phyloP scores from a whole-genome alignment of 2,113 vertebrate species.

The Brachyhypopomus occidentalis region DNA sequence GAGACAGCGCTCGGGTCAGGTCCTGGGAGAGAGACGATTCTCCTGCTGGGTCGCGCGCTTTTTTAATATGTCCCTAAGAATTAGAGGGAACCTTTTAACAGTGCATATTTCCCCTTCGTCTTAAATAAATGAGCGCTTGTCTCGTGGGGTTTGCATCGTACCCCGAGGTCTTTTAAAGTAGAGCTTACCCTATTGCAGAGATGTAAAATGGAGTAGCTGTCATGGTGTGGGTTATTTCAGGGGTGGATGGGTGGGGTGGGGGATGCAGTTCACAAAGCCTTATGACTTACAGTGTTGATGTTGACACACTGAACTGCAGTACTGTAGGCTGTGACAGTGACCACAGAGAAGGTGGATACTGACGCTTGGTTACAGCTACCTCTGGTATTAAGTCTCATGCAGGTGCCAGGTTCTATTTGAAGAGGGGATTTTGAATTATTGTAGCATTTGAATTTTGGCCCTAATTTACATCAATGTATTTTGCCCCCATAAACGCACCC shows the following conservation, averaged over 20 bases:
- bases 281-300: slow-evolving; percentile 8
- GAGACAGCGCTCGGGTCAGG: slow-evolving; percentile 60
- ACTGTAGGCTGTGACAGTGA: not conserved
- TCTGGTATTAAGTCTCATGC: not conserved
- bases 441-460: too few species aligned
- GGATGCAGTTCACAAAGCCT: not conserved
- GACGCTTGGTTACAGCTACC: not conserved
- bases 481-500: too few species aligned
- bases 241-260: slow-evolving; percentile 11
- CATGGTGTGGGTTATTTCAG: too few species aligned
- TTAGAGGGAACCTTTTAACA: slow-evolving; percentile 69
- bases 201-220: slow-evolving; percentile 30
- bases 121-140: slow-evolving; percentile 65
- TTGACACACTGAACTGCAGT: not conserved
- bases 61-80: slow-evolving; percentile 75
- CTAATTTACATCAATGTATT: too few species aligned
- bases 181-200: slow-evolving; percentile 29
- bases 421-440: too few species aligned
- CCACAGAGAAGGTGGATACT: not conserved
- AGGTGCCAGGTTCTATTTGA: not conserved
- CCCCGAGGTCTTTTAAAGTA: slow-evolving; percentile 57
- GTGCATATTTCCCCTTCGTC: slow-evolving; percentile 43
- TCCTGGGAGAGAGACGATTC: slow-evolving; percentile 61
- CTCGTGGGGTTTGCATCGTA: slow-evolving; percentile 58
- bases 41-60: slow-evolving; percentile 50